Conservation (phyloP, 2,888 invertebrate species). For the Tillus elongatus region DNA sequence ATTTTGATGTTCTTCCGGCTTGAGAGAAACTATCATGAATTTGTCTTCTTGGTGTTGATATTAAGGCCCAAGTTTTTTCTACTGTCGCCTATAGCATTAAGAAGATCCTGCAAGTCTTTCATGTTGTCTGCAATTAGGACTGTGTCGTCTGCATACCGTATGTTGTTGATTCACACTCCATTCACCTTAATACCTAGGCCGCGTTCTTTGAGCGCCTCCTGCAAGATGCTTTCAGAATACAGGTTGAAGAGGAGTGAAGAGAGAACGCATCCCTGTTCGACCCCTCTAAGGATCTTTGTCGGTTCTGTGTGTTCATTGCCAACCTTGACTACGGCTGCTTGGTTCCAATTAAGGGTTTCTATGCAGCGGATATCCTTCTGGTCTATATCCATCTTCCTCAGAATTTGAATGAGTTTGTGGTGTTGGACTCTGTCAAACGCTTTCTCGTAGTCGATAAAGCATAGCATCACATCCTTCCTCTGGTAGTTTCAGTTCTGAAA, state of each 20-base stretch:
- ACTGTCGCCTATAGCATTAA: no score
- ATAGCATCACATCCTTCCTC: background rate
- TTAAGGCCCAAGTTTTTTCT: no score
- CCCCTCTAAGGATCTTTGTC: background rate
- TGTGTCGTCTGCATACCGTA: background rate
- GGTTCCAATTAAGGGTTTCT: background rate
- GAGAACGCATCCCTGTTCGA: background rate
- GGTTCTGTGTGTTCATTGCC: background rate
- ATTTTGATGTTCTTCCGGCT: no score
- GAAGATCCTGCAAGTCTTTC: no score
- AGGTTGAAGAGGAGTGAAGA: background rate
- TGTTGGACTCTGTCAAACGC: constrained; percentile 2
- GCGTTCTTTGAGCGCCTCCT: background rate
- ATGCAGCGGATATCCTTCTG: no score
- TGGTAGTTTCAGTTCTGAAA: background rate
- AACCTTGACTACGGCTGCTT: constrained; percentile 1
- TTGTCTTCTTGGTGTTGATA: no score
- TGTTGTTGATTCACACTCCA: background rate
- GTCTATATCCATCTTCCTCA: no score
- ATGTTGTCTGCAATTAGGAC: background rate
- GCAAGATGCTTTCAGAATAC: background rate
- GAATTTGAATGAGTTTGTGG: background rate
- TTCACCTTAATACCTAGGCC: background rate
- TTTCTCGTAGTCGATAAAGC: background rate
- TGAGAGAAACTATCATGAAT: no score